phyloP scores from a whole-genome alignment of 2,888 invertebrate species.

The Patella caerulea region DNA sequence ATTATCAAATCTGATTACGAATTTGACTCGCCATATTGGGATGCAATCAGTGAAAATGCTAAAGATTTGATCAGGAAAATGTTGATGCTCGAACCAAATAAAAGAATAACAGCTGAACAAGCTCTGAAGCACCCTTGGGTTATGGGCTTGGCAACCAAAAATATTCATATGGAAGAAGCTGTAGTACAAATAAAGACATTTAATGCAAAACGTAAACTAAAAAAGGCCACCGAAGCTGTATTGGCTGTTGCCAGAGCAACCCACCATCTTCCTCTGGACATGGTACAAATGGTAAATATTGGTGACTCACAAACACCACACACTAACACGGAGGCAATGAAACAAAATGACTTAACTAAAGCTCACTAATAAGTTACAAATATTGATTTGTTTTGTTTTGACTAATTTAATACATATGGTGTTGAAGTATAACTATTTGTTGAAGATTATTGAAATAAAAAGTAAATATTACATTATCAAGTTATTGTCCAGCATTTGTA shows the following conservation, averaged over 20 bases:
- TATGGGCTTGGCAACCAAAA: conserved; percentile 54
- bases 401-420: no score
- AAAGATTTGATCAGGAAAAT: conserved; percentile 66
- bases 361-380: no score
- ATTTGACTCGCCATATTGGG: conserved; percentile 69
- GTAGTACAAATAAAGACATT: conserved; percentile 67
- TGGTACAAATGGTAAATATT: conserved; percentile 1
- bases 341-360: no score
- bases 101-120: conserved; percentile 59
- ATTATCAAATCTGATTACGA: conserved; percentile 67
- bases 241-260: conserved; percentile 39
- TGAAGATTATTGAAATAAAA: no score
- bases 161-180: conserved; percentile 58
- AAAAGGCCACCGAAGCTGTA: conserved; percentile 40
- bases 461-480: no score
- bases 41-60: conserved; percentile 67
- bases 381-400: no score
- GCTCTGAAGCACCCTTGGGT: conserved; percentile 68
- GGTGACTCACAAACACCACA: neutral
- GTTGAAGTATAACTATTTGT: no score
- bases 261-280: conserved; percentile 24
- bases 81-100: conserved; percentile 54
- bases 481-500: no score
- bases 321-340: no score
- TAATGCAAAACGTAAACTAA: conserved; percentile 67